phyloP scores from a whole-genome alignment of 2,888 invertebrate genomes.

The Zele albiditarsus region DNA sequence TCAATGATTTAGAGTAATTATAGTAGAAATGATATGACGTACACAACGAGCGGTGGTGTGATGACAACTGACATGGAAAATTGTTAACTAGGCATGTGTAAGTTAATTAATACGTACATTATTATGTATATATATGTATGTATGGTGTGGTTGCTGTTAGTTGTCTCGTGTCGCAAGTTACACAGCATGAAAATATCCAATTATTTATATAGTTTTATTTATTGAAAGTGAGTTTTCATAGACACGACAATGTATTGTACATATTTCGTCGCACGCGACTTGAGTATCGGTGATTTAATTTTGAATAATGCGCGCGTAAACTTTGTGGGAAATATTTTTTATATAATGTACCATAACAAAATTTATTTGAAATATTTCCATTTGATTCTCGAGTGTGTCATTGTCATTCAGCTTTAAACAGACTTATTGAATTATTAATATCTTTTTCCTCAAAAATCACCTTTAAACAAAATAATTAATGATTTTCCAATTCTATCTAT shows the following conservation, averaged over 20 bases:
- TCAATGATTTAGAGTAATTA: not conserved
- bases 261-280: not conserved
- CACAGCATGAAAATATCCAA: no score
- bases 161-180: no score
- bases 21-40: not conserved
- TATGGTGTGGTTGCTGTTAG: no score
- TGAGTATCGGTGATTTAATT: not conserved
- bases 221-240: not conserved
- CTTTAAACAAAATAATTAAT: no score
- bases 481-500: no score
- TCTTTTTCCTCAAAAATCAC: no score
- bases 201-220: not conserved
- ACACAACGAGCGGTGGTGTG: not conserved
- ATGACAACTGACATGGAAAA: not conserved
- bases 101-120: not conserved
- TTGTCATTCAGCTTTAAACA: no score
- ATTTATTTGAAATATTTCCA: no score
- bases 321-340: not conserved
- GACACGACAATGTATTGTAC: not conserved
- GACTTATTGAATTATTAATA: no score
- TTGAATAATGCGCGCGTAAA: not conserved
- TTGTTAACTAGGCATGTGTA: not conserved
- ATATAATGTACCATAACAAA: no score
- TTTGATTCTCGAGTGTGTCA: no score
- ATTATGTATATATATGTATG: not conserved